Conservation (phyloP, 2,113 vertebrate species). For the Pantherophis guttatus region DNA sequence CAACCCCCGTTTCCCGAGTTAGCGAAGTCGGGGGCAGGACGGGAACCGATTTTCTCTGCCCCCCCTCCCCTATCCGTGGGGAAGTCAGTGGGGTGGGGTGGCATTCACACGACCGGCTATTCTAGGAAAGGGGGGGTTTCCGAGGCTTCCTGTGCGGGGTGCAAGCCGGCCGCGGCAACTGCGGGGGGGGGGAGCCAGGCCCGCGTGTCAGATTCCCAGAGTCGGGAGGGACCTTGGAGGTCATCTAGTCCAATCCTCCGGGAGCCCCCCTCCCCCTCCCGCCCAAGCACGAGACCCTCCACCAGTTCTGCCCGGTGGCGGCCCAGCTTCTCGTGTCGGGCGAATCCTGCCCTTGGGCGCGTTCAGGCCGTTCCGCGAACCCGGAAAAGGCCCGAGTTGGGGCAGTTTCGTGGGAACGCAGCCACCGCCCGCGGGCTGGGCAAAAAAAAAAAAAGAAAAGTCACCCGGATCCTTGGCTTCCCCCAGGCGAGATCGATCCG, state of each 20-base stretch:
- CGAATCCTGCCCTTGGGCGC: not conserved
- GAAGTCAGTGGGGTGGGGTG: no score
- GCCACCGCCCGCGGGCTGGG: not conserved
- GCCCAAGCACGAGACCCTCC: no score
- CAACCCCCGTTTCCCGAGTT: not conserved
- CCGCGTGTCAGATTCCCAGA: no score
- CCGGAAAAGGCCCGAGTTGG: not conserved
- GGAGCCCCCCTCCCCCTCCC: no score
- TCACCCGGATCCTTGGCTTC: not conserved
- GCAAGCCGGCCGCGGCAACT: not conserved
- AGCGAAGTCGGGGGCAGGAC: not conserved
- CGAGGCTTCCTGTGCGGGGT: not conserved
- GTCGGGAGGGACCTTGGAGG: no score
- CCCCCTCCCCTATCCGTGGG: not conserved
- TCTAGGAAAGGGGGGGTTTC: not conserved
- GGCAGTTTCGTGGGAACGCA: not conserved
- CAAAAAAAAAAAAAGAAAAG: not conserved
- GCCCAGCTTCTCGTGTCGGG: not conserved
- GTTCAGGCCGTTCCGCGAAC: not conserved
- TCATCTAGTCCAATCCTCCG: no score
- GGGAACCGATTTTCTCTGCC: no score
- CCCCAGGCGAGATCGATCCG: not conserved
- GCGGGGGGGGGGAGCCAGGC: no score
- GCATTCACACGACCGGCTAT: not conserved
- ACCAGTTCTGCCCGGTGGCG: no score